Conservation (phyloP, 1,140 invertebrate species). For the Orchestia grillus region DNA sequence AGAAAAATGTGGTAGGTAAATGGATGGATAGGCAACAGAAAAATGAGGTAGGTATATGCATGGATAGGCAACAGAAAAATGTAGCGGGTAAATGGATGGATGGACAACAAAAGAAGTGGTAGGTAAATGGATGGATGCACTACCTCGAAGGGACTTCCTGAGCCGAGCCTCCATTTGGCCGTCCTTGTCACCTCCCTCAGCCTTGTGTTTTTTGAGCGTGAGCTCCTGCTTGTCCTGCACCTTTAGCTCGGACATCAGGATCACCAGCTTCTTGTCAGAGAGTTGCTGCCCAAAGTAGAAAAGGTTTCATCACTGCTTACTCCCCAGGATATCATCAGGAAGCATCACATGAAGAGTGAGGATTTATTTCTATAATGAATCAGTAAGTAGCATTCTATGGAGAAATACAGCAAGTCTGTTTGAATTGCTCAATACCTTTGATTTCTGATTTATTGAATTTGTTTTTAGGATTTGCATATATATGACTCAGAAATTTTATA, state of each 20-base stretch:
- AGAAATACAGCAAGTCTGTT: no score
- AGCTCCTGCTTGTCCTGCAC: conserved; percentile 94
- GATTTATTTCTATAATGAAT: not conserved
- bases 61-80: conserved; percentile 63
- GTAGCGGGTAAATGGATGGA: not conserved
- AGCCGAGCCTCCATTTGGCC: conserved; percentile 87
- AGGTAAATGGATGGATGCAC: not conserved
- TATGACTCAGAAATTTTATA: not conserved
- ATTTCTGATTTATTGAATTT: not conserved
- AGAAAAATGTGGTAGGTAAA: conserved; percentile 55
- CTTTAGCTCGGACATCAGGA: conserved; percentile 88
- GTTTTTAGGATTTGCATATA: not conserved
- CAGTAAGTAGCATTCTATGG: not conserved
- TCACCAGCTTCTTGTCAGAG: conserved; percentile 86
- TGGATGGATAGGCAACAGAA: conserved; percentile 61
- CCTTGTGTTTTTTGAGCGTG: conserved; percentile 83
- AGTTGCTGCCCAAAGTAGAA: conserved; percentile 76
- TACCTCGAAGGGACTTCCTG: conserved; percentile 82
- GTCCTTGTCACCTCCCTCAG: conserved; percentile 87
- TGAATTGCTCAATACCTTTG: not conserved
- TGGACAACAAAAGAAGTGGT: not conserved
- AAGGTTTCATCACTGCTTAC: not conserved
- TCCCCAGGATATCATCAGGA: not conserved
- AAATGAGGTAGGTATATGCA: conserved; percentile 24
- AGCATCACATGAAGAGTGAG: not conserved